Conservation (phyloP, 2,797 vertebrate species). For the Coreius guichenoti region DNA sequence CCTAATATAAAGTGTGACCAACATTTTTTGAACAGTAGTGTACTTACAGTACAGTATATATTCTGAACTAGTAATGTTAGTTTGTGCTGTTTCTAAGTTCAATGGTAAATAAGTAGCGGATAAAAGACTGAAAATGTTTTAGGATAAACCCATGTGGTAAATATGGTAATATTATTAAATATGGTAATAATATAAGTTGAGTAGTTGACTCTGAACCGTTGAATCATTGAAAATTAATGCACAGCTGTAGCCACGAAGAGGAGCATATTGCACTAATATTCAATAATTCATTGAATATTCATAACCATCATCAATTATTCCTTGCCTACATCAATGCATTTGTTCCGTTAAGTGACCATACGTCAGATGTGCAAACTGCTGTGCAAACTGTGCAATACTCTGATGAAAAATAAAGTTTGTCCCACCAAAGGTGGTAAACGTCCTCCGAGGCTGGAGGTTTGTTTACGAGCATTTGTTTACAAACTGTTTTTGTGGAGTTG, state of each 20-base stretch:
- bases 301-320: background rate
- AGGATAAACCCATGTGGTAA: background rate
- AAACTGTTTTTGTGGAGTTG: constrained; percentile 33
- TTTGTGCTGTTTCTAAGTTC: background rate
- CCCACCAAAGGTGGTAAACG: background rate
- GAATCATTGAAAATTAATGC: background rate
- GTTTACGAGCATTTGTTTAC: constrained; percentile 50
- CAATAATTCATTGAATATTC: background rate
- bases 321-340: background rate
- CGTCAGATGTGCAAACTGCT: background rate
- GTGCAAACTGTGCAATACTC: background rate
- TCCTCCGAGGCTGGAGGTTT: constrained; percentile 13
- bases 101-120: background rate
- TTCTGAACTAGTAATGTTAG: background rate
- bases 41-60: background rate
- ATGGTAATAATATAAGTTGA: background rate
- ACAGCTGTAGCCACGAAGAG: background rate
- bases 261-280: background rate
- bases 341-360: background rate
- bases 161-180: too few relatives aligned
- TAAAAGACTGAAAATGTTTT: background rate
- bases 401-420: constrained; percentile 4
- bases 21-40: background rate
- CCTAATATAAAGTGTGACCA: too few relatives aligned
- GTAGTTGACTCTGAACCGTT: background rate